A percentile compares a stretch with the other conserved stretches of the same genome.
Conservation (phyloP, 2,113 vertebrate species). For the Marmota monax region DNA sequence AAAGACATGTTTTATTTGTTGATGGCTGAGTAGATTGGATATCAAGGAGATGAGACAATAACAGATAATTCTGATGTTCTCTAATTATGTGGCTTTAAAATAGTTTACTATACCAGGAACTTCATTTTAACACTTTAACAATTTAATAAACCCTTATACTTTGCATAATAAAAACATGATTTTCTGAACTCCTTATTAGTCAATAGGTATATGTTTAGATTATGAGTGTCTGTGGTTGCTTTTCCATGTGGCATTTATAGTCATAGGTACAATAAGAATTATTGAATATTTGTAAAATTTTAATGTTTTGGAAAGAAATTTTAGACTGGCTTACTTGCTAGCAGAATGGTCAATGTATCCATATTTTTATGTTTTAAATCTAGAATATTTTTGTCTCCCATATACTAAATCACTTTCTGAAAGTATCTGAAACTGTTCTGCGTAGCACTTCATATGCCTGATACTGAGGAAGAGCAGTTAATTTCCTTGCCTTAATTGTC, state of each 20-base stretch:
- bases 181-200: background rate
- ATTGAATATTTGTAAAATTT: background rate
- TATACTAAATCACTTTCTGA: background rate
- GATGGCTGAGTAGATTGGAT: background rate
- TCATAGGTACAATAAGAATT: background rate
- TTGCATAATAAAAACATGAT: background rate
- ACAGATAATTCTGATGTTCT: background rate
- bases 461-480: background rate
- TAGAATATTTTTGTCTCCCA: background rate
- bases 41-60: background rate
- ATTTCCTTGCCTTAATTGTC: background rate
- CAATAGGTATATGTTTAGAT: background rate
- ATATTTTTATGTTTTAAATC: background rate
- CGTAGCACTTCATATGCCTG: background rate
- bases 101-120: background rate
- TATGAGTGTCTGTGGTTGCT: background rate
- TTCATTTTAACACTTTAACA: background rate
- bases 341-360: background rate
- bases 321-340: background rate
- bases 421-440: background rate
- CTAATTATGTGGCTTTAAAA: background rate
- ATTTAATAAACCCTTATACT: background rate
- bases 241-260: background rate
- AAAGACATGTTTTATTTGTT: background rate
- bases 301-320: background rate